These are phyloP conservation scores for Drosophila tsacasi DNA, from an alignment of 1,140 invertebrate genomes.

Conservation along the genomic window DNA sequence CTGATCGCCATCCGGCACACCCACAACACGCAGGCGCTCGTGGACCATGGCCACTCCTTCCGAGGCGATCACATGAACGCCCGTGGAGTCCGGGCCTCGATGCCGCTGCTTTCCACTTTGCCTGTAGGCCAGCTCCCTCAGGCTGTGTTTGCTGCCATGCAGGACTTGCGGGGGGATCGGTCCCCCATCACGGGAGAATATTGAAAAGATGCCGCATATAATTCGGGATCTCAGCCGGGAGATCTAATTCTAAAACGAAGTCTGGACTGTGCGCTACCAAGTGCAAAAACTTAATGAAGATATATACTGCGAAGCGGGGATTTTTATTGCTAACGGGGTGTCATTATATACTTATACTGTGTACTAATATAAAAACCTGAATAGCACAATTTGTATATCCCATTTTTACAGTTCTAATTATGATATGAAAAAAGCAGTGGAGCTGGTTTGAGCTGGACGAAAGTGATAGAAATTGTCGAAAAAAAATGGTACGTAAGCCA, in stretches of 20 bases:
- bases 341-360: neutral
- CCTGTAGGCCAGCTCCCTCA: constrained; percentile 78
- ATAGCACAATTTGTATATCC: neutral
- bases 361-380: neutral
- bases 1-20: constrained; percentile 75
- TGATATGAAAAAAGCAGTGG: no score
- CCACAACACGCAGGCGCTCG: constrained; percentile 73
- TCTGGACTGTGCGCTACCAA: neutral
- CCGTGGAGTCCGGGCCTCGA: constrained; percentile 84
- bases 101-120: constrained; percentile 82
- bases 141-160: constrained; percentile 52
- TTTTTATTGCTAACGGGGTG: neutral
- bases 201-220: constrained; percentile 84
- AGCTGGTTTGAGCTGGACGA: no score
- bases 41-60: constrained; percentile 80
- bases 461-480: no score
- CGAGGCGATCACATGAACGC: constrained; percentile 61
- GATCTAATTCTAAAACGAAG: neutral
- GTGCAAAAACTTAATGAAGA: constrained; percentile 15
- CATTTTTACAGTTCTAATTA: neutral
- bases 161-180: constrained; percentile 51
- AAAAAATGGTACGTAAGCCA: no score
- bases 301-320: neutral
- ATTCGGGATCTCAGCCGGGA: neutral
- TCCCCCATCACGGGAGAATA: constrained; percentile 71